These are phyloP conservation scores for Tenthredo distinguenda DNA, from an alignment of 2,888 invertebrate genomes.

Conservation along the genomic window DNA sequence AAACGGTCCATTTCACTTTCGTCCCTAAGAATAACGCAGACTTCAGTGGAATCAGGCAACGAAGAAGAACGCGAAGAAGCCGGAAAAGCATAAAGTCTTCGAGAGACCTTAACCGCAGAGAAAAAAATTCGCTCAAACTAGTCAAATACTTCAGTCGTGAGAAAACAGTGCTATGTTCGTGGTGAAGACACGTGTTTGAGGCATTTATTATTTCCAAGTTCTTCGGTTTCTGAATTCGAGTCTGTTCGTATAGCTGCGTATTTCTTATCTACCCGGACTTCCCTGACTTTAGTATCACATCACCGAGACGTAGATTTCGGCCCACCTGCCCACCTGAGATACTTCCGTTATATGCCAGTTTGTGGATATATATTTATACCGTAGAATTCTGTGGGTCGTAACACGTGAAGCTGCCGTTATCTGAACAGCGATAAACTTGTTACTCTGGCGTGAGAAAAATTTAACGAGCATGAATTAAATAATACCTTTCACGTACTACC, in stretches of 20 bases:
- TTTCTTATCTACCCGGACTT: not conserved
- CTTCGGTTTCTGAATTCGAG: not conserved
- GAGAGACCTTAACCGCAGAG: not conserved
- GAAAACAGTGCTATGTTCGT: constrained; percentile 7
- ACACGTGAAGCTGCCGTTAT: not conserved
- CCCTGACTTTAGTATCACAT: not conserved
- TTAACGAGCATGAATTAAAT: not conserved
- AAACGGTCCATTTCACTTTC: not conserved
- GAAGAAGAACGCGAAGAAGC: not conserved
- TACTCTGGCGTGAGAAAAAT: not conserved
- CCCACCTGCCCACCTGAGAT: not conserved
- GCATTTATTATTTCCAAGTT: not conserved
- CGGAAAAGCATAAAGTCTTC: not conserved
- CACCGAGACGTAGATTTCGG: not conserved
- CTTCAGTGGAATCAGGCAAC: not conserved
- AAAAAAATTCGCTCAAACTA: not conserved
- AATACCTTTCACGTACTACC: not conserved
- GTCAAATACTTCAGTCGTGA: not conserved
- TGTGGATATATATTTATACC: not conserved
- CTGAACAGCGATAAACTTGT: not conserved
- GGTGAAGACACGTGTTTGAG: not conserved
- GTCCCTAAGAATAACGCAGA: not conserved
- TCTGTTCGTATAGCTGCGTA: not conserved
- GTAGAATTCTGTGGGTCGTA: not conserved
- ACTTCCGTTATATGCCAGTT: not conserved